A percentile compares a stretch with the other conserved stretches of the same genome.
Evolutionary conservation across 2,113 vertebrate genomes (phyloP).

Genomic region (Rallus limicola): DNA sequence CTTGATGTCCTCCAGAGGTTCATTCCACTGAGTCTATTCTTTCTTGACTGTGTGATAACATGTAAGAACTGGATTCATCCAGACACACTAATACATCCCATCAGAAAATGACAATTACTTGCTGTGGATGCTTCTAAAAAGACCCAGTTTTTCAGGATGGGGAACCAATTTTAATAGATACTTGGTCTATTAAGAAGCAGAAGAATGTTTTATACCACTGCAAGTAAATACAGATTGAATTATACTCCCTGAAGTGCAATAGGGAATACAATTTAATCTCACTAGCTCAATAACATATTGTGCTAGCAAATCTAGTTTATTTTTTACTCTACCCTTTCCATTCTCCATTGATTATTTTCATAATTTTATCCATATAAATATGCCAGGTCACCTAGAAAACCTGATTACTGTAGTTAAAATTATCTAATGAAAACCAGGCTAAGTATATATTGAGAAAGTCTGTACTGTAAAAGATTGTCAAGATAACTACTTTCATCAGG

Average conservation of each 20-base stretch:
- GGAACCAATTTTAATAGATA: constrained; percentile 5
- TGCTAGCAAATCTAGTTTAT: constrained; percentile 60
- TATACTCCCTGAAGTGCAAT: constrained; percentile 36
- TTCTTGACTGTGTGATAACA: background rate
- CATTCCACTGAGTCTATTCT: background rate
- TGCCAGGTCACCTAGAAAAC: constrained; percentile 45
- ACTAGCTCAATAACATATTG: constrained; percentile 50
- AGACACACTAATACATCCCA: background rate
- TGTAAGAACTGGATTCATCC: background rate
- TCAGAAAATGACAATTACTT: background rate
- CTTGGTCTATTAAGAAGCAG: background rate
- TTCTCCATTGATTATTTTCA: constrained; percentile 68
- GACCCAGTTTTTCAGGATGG: background rate
- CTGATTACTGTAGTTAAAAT: constrained; percentile 67
- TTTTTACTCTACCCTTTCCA: constrained; percentile 44
- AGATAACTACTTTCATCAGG: background rate
- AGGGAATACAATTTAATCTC: constrained; percentile 64
- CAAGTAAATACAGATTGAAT: constrained; percentile 61
- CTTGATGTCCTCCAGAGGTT: background rate
- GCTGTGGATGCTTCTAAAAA: background rate
- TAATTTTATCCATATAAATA: constrained; percentile 50
- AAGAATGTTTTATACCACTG: background rate
- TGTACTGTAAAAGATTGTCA: background rate
- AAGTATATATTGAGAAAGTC: background rate
- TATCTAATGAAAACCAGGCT: constrained; percentile 31